Evolutionary conservation across 2,888 invertebrate species (phyloP), one percentile per base, ranked within the genome.

Genomic region (Ochlodes sylvanus): DNA sequence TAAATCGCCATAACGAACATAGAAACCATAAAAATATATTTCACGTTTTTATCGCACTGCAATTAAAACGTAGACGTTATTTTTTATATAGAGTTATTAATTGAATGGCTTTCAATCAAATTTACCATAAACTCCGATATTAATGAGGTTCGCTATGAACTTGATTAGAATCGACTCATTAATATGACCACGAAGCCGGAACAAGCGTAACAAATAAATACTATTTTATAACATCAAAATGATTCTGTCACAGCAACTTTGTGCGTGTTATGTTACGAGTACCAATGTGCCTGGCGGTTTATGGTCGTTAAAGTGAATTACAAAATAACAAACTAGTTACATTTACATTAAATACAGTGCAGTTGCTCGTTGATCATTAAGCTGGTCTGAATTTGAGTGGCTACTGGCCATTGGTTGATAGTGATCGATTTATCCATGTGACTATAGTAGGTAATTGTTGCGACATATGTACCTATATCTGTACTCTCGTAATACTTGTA

Each of bases 401-500:
- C 72, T 70, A 75, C 76, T 72, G 70, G 72, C 72, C 69, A 75
- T 75, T 72, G 63, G 69, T 73, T 77, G 79, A 82, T 82, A 78
- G 76, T 77, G 81, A 86, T 84, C 83, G 79, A 82, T 77, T 81
- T 81, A 78, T 79, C 74, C 77, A 75, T 74, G 74, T 72, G 74
- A 75, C 75, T 72, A 71, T 72, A 71, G 70, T 71, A 69, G 27
- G 62, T 56, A 50, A 50, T 10, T 50, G 57, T 85, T 85, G 72
- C 78, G 78, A 79, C 79, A 85, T 63, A 15, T 27, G 58, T 67
- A 32, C 54, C 47, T 27, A 27, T 27, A 5, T 5, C 5, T 27
- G 27, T 27, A 27, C 27, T 63, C 68, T 50, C 69, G 55, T 65
- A 65, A 62, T 54, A 56, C 61, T 63, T 67, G 44, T 62, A 9